Evolutionary conservation across 2,113 vertebrate genomes (phyloP), one percentile per base, ranked within the genome.

Genomic region (Athene noctua): DNA sequence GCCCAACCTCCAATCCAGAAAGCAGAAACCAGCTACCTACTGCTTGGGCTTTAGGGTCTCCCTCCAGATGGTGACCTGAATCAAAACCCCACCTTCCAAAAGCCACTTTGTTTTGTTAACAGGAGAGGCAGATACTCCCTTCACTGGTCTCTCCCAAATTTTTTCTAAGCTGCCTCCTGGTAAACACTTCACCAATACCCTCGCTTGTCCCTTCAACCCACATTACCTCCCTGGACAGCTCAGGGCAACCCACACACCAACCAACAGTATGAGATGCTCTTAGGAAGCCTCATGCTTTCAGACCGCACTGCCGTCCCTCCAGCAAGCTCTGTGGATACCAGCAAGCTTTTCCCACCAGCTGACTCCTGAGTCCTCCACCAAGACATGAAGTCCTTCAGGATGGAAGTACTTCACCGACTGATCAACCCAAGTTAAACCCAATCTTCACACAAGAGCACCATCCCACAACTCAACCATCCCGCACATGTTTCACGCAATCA

Each of bases 401-500:
- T 6, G 2, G 2, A 32, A 80, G 42, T 52, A 63, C 13, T 11
- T 29, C 12, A 44, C 10, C 7, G 47, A 70, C 0, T 34, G 63
- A 82, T 0, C 13, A 38, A 52, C 13, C 18, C 6, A 30, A 54
- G 17, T 61, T 12, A 79, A 68, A 54, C 5, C 13, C 4, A 47
- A 7, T 8, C 26, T 27, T 87, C 42, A 65, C 11, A 25, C 3
- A 61, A n/a, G n/a, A 66, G 44, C 4, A 74, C 30, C 57, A 61
- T 22, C 34, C 75, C 26, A 34, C 49, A 65, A 21, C 13, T 63
- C 44, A 68, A 2, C 18, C 15, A 11, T 11, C 46, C 14, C 16
- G 44, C 10, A 3, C 1, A 1, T 4, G 17, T 5, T 51, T 63
- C 74, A 59, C 3, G 9, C 9, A 61, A 2, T 14, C 44, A 61